Conservation (phyloP, 2,113 vertebrate genomes). For the Albula goreensis region DNA sequence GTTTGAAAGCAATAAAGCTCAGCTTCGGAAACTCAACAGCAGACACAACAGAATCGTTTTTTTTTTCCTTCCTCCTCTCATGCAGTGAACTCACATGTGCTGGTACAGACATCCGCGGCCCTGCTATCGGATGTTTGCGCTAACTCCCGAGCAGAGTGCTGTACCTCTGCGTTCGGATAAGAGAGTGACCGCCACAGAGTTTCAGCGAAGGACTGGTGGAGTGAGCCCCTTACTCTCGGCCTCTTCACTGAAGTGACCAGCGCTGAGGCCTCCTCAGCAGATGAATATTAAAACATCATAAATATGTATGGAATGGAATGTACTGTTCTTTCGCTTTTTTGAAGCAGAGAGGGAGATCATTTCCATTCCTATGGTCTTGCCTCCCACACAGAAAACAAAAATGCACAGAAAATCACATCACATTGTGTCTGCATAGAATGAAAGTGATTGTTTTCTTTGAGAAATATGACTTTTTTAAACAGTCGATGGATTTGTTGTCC, state of each 20-base stretch:
- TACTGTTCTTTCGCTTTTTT: conserved; percentile 54
- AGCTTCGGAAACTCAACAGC: conserved; percentile 33
- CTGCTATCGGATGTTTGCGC: not conserved
- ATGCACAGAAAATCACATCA: conserved; percentile 12
- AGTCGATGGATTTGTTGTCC: not conserved
- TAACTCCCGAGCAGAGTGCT: not conserved
- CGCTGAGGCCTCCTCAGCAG: conserved; percentile 26
- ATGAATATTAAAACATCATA: conserved; percentile 60
- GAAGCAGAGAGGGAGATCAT: conserved; percentile 51
- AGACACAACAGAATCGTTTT: not conserved
- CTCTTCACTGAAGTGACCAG: conserved; percentile 1
- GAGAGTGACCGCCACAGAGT: not conserved
- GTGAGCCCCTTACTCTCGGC: not conserved
- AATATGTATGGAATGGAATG: conserved; percentile 69
- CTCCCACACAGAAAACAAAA: conserved; percentile 45
- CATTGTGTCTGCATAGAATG: not conserved
- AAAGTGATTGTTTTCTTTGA: not conserved
- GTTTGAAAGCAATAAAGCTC: conserved; percentile 73
- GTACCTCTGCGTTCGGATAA: not conserved
- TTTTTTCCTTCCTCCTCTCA: not conserved
- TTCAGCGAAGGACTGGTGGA: too few species aligned
- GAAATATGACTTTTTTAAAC: not conserved
- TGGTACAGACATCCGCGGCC: not conserved
- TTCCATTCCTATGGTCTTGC: conserved; percentile 45
- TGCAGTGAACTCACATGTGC: not conserved